These are phyloP conservation scores for Planococcus citri DNA, from an alignment of 1,140 invertebrate species.

Conservation along the genomic window DNA sequence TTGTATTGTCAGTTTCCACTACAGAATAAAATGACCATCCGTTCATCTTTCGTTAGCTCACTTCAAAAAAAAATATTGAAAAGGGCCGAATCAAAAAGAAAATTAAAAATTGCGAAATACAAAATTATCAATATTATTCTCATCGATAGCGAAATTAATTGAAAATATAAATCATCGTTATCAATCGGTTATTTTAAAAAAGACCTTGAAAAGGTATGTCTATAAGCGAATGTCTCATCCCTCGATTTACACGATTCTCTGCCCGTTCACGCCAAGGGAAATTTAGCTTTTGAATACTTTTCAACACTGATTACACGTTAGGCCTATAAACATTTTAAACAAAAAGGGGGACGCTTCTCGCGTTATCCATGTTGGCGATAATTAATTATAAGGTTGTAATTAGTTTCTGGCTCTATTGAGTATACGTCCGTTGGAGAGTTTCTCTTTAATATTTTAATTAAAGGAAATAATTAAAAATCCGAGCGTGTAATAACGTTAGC, in stretches of 20 bases:
- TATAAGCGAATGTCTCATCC: too few relatives aligned
- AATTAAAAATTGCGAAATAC: too few relatives aligned
- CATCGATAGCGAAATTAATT: too few relatives aligned
- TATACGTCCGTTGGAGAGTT: conserved; percentile 18
- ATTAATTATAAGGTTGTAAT: conserved; percentile 21
- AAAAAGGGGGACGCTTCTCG: conserved; percentile 9
- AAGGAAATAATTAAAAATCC: conserved; percentile 20
- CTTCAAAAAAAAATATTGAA: too few relatives aligned
- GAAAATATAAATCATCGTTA: too few relatives aligned
- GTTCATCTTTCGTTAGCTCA: too few relatives aligned
- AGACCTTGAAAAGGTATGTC: too few relatives aligned
- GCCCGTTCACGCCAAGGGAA: not conserved
- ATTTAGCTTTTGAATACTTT: not conserved
- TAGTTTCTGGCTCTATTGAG: conserved; percentile 19
- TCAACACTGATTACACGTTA: not conserved
- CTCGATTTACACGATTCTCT: not conserved
- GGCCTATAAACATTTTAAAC: conserved; percentile 2
- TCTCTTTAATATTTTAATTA: conserved; percentile 21
- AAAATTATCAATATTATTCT: too few relatives aligned
- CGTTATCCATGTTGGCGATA: conserved; percentile 17
- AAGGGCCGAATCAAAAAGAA: too few relatives aligned
- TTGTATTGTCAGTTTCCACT: too few relatives aligned
- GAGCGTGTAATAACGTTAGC: conserved; percentile 20
- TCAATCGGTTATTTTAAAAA: too few relatives aligned
- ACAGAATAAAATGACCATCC: too few relatives aligned